Evolutionary conservation across 2,113 vertebrate genomes (phyloP).

Genomic region (Alethe diademata): DNA sequence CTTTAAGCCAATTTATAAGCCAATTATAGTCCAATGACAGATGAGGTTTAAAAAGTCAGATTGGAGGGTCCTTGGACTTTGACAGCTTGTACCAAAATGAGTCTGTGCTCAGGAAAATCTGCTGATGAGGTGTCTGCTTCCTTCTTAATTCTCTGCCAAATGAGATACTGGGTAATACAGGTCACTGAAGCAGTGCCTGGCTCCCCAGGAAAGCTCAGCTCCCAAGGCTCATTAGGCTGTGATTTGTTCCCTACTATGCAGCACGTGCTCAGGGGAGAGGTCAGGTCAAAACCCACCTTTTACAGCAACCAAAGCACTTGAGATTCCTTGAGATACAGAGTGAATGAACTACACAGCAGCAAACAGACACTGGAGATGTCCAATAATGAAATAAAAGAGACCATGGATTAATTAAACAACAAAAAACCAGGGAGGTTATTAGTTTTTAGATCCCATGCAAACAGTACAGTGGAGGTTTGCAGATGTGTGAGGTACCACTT

Average conservation of each 20-base stretch:
- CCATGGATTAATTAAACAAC: neutral
- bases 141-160: slow-evolving; percentile 52
- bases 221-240: neutral
- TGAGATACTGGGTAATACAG: slow-evolving; percentile 26
- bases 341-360: neutral
- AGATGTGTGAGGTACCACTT: neutral
- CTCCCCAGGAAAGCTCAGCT: neutral
- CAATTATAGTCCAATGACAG: neutral
- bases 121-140: slow-evolving; percentile 71
- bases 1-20: slow-evolving; percentile 40
- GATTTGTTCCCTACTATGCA: neutral
- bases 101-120: slow-evolving; percentile 51
- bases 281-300: neutral
- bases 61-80: slow-evolving; percentile 69
- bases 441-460: neutral
- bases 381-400: neutral
- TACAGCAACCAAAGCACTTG: neutral
- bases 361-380: neutral
- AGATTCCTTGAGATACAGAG: neutral
- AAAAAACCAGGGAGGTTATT: neutral
- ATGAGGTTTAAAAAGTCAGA: slow-evolving; percentile 36
- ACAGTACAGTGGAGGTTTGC: neutral
- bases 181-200: slow-evolving; percentile 12
- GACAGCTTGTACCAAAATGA: slow-evolving; percentile 30
- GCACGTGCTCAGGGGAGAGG: neutral